Evolutionary conservation across 2,888 invertebrate genomes (phyloP).

Genomic region (Euplexia lucipara): DNA sequence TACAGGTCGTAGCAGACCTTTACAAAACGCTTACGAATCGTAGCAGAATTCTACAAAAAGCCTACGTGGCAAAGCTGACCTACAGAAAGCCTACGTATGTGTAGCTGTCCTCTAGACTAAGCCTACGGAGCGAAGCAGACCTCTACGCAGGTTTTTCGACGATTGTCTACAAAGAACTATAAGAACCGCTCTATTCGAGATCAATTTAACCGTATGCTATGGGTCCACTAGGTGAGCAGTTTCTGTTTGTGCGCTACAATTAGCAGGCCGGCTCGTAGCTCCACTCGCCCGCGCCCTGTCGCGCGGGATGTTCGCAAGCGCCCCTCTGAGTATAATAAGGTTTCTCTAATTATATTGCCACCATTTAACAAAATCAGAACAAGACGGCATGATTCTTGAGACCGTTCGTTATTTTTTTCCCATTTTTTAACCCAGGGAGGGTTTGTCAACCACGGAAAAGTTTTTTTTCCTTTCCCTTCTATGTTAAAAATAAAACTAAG

Average conservation of each 20-base stretch:
- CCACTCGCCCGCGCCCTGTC: not conserved
- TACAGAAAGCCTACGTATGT: not conserved
- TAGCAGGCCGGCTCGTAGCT: not conserved
- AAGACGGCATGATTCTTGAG: not conserved
- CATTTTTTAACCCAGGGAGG: too few relatives aligned
- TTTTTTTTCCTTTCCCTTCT: too few relatives aligned
- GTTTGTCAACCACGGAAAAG: too few relatives aligned
- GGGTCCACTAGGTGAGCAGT: not conserved
- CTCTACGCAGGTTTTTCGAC: too few relatives aligned
- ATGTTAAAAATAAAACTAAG: too few relatives aligned
- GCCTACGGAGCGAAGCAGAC: not conserved
- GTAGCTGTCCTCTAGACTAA: not conserved
- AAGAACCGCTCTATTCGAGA: too few relatives aligned
- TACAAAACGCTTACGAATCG: not conserved
- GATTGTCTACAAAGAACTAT: not conserved
- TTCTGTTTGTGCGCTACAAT: not conserved
- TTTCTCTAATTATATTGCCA: conserved; percentile 43
- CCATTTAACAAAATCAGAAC: conserved; percentile 22
- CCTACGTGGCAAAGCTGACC: not conserved
- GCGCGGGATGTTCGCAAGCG: not conserved
- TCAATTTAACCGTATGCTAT: not conserved
- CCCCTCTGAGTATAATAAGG: conserved; percentile 22
- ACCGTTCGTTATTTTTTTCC: conserved; percentile 19
- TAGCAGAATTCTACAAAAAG: not conserved
- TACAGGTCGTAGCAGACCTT: not conserved